A percentile compares a stretch with the other conserved stretches of the same genome.
These are phyloP conservation scores for Chaenocephalus aceratus DNA, from an alignment of 2,113 vertebrate genomes.

Conservation along the genomic window DNA sequence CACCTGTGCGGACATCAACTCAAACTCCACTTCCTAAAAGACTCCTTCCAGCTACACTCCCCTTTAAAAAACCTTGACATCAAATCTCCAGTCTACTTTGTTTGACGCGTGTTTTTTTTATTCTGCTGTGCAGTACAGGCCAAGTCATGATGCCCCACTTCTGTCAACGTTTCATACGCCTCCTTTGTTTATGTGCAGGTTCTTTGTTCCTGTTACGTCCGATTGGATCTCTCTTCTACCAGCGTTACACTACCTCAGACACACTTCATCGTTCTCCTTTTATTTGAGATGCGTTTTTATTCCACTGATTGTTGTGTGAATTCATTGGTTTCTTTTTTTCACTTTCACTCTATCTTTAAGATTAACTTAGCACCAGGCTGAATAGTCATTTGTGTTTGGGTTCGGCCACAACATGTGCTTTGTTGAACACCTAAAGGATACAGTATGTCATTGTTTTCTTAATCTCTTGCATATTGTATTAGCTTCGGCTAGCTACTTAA, in stretches of 20 bases:
- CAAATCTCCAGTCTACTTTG: slow-evolving; percentile 10
- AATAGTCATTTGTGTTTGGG: not conserved
- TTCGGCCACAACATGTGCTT: no score
- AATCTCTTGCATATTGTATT: not conserved
- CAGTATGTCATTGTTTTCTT: not conserved
- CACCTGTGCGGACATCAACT: slow-evolving; percentile 39
- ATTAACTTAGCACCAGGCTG: not conserved
- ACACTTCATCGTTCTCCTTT: not conserved
- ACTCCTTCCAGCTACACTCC: not conserved
- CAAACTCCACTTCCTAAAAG: slow-evolving; percentile 2
- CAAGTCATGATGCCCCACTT: slow-evolving; percentile 15
- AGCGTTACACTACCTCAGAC: not conserved
- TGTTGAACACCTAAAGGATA: no score
- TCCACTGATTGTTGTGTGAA: not conserved
- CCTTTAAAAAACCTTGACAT: slow-evolving; percentile 24
- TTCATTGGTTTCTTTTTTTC: not conserved
- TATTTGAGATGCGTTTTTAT: not conserved
- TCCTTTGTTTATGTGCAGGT: not conserved
- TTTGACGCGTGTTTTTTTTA: slow-evolving; percentile 5
- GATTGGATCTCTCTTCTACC: not conserved
- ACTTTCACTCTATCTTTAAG: not conserved
- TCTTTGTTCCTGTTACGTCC: not conserved
- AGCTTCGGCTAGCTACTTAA: not conserved
- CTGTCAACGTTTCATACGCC: slow-evolving; percentile 9
- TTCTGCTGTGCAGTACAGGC: not conserved